Evolutionary conservation across 64 coral and sea anemone genomes (phyloP).

Genomic region (Pocillopora verrucosa): DNA sequence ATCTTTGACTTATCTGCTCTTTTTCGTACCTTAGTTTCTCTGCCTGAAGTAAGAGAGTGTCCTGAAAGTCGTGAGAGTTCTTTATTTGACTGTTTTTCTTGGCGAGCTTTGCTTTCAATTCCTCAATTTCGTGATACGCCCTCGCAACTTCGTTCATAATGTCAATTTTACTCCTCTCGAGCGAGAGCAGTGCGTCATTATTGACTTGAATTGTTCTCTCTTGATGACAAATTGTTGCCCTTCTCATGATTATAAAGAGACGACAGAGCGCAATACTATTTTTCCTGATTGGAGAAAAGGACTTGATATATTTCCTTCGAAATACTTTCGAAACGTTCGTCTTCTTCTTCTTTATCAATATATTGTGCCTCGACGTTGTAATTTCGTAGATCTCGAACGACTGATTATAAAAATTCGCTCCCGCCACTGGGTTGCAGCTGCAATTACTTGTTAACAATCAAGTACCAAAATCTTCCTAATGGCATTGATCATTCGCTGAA

Average conservation of each 20-base stretch:
- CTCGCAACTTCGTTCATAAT: slow-evolving; percentile 54
- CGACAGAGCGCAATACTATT: not conserved
- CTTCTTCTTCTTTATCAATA: not conserved
- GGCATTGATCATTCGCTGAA: not conserved
- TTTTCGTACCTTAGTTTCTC: slow-evolving; percentile 44
- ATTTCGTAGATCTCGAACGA: not conserved
- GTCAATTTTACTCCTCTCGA: slow-evolving; percentile 20
- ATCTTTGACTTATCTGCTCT: slow-evolving; percentile 41
- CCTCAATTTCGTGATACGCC: slow-evolving; percentile 30
- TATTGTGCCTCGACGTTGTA: not conserved
- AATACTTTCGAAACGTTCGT: not conserved
- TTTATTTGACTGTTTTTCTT: slow-evolving; percentile 28
- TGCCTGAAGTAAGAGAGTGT: slow-evolving; percentile 35
- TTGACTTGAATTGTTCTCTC: slow-evolving; percentile 30
- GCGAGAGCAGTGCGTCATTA: not conserved
- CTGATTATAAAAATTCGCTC: not conserved
- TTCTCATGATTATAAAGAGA: slow-evolving; percentile 9
- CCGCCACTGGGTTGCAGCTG: not conserved
- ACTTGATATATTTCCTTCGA: no score
- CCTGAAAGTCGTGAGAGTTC: slow-evolving; percentile 22
- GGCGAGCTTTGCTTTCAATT: slow-evolving; percentile 38
- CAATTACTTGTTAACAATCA: not conserved
- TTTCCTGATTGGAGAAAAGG: no score
- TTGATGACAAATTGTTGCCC: slow-evolving; percentile 24
- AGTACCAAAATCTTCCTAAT: not conserved